Conservation (phyloP, 2,888 invertebrate species). For the Lasioglossum pauxillum region DNA sequence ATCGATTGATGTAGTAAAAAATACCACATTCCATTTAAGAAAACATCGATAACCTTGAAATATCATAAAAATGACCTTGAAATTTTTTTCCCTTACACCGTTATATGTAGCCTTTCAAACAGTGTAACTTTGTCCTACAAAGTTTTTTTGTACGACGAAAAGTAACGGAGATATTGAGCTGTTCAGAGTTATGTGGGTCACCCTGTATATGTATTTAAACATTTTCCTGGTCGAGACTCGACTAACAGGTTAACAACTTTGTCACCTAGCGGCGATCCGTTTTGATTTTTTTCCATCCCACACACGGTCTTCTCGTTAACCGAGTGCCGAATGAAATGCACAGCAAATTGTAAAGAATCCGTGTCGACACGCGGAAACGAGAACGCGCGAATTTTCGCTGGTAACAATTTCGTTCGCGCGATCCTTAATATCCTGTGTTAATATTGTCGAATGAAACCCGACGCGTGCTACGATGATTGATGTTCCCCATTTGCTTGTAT, state of each 20-base stretch:
- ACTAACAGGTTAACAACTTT: background rate
- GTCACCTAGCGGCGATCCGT: background rate
- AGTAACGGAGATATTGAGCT: too few relatives aligned
- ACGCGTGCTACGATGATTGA: slow-evolving; percentile 1
- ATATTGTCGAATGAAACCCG: slow-evolving; percentile 23
- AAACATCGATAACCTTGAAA: too few relatives aligned
- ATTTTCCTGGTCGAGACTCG: background rate
- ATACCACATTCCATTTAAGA: too few relatives aligned
- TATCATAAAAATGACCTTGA: too few relatives aligned
- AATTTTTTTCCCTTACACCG: too few relatives aligned
- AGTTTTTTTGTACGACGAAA: too few relatives aligned
- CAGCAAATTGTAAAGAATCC: background rate
- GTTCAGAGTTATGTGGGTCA: too few relatives aligned
- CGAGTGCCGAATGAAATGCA: background rate
- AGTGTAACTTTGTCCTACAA: too few relatives aligned
- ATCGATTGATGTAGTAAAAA: too few relatives aligned
- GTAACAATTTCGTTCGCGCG: background rate
- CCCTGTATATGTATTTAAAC: background rate
- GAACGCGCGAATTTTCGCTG: background rate
- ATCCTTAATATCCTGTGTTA: background rate
- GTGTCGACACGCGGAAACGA: background rate
- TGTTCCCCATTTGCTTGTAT: background rate
- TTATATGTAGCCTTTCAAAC: too few relatives aligned
- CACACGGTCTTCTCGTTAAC: background rate
- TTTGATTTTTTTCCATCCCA: background rate